Evolutionary conservation across 2,888 invertebrate species (phyloP).

Genomic region (Macrosiphum euphorbiae): DNA sequence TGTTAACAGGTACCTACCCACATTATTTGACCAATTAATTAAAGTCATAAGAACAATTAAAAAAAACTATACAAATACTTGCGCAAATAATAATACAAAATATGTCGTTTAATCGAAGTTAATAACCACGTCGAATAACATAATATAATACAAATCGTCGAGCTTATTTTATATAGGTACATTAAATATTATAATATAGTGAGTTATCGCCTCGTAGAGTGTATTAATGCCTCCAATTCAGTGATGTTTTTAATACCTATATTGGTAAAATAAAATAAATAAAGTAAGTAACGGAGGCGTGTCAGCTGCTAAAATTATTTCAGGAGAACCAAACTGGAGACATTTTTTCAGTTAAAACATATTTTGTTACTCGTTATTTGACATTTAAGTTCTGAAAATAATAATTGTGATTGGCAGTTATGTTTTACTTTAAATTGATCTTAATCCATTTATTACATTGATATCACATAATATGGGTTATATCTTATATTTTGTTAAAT

Average conservation of each 20-base stretch:
- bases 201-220: not conserved
- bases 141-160: not conserved
- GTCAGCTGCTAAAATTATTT: slow-evolving; percentile 81
- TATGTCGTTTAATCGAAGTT: not conserved
- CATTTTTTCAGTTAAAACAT: not conserved
- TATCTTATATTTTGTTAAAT: too few relatives aligned
- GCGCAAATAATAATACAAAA: not conserved
- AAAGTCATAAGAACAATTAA: not conserved
- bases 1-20: not conserved
- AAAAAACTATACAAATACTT: not conserved
- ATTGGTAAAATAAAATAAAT: not conserved
- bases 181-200: not conserved
- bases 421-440: not conserved
- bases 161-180: not conserved
- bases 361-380: not conserved
- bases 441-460: not conserved
- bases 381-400: not conserved
- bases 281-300: slow-evolving; percentile 81
- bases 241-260: not conserved
- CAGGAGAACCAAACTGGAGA: slow-evolving; percentile 89
- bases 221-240: not conserved
- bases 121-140: not conserved
- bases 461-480: not conserved
- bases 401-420: not conserved
- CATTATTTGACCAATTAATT: not conserved